Conservation (phyloP, 2,797 vertebrate genomes). For the Paramormyrops hopkinsi region DNA sequence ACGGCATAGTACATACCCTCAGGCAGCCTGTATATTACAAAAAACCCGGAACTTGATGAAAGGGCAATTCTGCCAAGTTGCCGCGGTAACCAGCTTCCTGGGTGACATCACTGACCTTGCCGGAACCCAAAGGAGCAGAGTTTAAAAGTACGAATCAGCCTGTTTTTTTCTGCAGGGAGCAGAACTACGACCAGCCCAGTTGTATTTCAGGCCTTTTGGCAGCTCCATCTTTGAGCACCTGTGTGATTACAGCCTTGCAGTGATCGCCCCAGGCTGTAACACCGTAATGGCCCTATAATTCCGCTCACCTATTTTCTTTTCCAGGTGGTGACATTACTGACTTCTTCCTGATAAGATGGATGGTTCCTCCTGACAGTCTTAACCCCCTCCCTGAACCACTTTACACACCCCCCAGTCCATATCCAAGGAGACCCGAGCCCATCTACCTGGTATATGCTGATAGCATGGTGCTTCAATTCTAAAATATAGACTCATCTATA, state of each 20-base stretch:
- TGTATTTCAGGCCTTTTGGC: background rate
- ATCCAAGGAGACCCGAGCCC: background rate
- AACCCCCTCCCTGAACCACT: background rate
- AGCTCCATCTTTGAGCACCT: background rate
- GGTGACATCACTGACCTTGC: background rate
- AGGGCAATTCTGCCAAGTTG: background rate
- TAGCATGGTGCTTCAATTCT: background rate
- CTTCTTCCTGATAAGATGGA: background rate
- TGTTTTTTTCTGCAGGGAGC: background rate
- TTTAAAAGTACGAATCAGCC: background rate
- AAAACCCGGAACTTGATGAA: background rate
- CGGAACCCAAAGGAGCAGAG: background rate
- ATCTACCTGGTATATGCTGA: background rate
- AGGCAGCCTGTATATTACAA: background rate
- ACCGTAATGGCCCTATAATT: background rate
- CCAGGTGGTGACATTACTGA: background rate
- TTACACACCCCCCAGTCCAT: background rate
- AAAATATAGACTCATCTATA: background rate
- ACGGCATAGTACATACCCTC: background rate
- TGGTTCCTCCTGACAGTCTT: background rate
- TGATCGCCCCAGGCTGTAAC: background rate
- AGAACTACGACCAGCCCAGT: background rate
- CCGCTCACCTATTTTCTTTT: background rate
- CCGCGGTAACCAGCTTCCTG: background rate
- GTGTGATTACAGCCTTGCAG: background rate